Evolutionary conservation across 2,888 invertebrate species (phyloP).

Genomic region (Agrochola circellaris): DNA sequence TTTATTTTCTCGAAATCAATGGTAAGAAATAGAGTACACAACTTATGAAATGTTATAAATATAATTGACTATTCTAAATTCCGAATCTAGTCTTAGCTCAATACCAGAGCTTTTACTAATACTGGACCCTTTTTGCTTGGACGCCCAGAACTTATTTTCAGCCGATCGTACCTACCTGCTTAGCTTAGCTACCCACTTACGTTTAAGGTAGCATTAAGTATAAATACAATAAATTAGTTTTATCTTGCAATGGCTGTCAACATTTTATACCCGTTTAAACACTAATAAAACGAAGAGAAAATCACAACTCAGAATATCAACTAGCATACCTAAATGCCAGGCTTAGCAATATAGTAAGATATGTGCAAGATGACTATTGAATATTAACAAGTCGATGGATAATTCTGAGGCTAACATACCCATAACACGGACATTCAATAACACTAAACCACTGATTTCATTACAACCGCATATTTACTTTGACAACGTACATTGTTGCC

Average conservation of each 20-base stretch:
- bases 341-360: constrained; percentile 43
- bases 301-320: constrained; percentile 38
- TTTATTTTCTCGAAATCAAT: too few species aligned
- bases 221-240: constrained; percentile 58
- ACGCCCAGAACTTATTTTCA: background rate
- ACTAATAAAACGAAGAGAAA: constrained; percentile 51
- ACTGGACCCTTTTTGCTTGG: too few species aligned
- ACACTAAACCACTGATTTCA: constrained; percentile 85
- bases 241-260: constrained; percentile 59
- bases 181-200: constrained; percentile 22
- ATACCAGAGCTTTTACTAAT: too few species aligned
- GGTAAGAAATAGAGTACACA: too few species aligned
- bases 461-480: constrained; percentile 77
- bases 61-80: too few species aligned
- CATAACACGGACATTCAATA: constrained; percentile 71
- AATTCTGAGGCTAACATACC: constrained; percentile 72
- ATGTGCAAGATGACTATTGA: constrained; percentile 61
- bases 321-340: constrained; percentile 44
- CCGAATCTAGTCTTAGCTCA: too few species aligned
- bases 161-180: background rate
- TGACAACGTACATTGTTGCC: constrained; percentile 80
- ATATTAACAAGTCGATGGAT: constrained; percentile 68
- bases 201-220: constrained; percentile 32
- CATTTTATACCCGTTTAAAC: constrained; percentile 63
- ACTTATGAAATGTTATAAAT: too few species aligned